Evolutionary conservation across 2,113 vertebrate genomes (phyloP).

Genomic region (Sebastes schlegelii): DNA sequence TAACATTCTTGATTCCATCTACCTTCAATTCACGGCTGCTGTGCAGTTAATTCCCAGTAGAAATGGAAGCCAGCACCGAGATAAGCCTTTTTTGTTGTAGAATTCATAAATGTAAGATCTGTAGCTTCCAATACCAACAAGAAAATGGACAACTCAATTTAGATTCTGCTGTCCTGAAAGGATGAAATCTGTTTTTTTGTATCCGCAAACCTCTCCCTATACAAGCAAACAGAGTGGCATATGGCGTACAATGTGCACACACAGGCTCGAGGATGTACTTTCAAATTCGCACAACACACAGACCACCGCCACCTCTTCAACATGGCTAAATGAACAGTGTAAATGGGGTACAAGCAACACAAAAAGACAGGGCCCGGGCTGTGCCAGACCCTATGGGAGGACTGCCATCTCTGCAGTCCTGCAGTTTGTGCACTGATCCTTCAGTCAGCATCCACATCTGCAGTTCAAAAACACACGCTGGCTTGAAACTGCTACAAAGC

Average conservation of each 20-base stretch:
- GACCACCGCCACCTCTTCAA: constrained; percentile 51
- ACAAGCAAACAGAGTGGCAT: constrained; percentile 35
- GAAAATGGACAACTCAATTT: constrained; percentile 56
- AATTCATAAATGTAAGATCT: constrained; percentile 66
- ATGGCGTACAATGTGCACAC: constrained; percentile 31
- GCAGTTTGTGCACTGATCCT: constrained; percentile 72
- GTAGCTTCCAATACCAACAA: constrained; percentile 18
- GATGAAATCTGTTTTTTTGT: constrained; percentile 24
- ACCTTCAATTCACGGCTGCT: constrained; percentile 47
- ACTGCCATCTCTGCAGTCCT: constrained; percentile 74
- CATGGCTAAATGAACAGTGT: constrained; percentile 61
- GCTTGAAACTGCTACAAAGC: constrained; percentile 72
- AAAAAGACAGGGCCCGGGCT: constrained; percentile 60
- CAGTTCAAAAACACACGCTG: constrained; percentile 70
- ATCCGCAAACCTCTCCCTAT: constrained; percentile 18
- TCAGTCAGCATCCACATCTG: constrained; percentile 74
- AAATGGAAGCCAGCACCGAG: constrained; percentile 50
- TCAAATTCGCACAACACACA: constrained; percentile 52
- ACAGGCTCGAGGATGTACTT: constrained; percentile 61
- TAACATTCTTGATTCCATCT: constrained; percentile 71
- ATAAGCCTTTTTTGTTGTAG: constrained; percentile 40
- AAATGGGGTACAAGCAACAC: constrained; percentile 39
- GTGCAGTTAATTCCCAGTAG: constrained; percentile 71
- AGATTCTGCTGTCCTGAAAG: constrained; percentile 42
- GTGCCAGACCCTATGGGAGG: constrained; percentile 70